Base-by-base conservation (phyloP, 2,113 vertebrate species). In the Laticauda laticaudata region DNA sequence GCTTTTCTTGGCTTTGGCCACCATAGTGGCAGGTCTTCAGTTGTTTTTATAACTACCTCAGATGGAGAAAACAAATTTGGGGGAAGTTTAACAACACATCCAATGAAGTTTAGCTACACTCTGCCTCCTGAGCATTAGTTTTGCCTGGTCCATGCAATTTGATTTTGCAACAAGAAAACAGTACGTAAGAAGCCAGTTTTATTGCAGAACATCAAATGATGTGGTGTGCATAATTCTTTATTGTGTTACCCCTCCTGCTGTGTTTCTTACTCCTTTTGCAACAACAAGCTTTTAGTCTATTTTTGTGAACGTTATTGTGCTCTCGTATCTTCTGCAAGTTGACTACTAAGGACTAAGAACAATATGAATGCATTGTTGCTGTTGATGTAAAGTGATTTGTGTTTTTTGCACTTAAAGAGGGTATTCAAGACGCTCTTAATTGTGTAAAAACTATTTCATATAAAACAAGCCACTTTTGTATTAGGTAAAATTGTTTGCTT, bases 301-400 rank as follows among this genome's bases (percentile, higher is more conserved):
- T 98, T 98, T 97, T 98, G 98, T 99, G 98, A 98, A 97, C 97
- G 98, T 98, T 95, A 96, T 97, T 97, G 97, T 98, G 98, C 97
- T 98, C 98, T 98, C 97, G 97, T 98, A 97, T 98, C 96, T 98
- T 97, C 97, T 97, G 97, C 97, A 97, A 98, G 98, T 98, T 98
- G 98, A 98, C 98, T 98, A 98, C 98, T 99, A 98, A 98, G 98
- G 96, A 98, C 97, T 98, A 98, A 99, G 97, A 98, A 99, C 98
- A 98, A 97, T 98, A 98, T 98, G 98, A 98, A 98, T 98, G 98
- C 98, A 98, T 98, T 97, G 98, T 99, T 98, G 98, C 98, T 98
- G 93, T 98, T 98, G 98, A 98, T 99, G 99, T 98, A 98, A 97
- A 97, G 98, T 99, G 98, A 98, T 97, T 96, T 98, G 98, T 98